phyloP scores from a whole-genome alignment of 2,888 invertebrate genomes.

The Oscheius sp. region DNA sequence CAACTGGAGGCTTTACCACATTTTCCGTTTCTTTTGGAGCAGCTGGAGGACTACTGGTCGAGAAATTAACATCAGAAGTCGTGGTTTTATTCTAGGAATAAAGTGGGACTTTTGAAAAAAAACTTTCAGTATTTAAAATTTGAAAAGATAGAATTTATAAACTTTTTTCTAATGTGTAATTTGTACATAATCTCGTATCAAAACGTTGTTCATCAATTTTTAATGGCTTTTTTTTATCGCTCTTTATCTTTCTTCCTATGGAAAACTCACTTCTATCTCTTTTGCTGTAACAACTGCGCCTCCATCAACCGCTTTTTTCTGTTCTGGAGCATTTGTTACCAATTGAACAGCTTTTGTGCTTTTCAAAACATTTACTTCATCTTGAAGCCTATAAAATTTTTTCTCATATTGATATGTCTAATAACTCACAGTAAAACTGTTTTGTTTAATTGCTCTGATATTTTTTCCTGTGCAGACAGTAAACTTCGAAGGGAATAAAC shows the following conservation, averaged over 20 bases:
- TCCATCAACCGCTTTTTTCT: neutral
- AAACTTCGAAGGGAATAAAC: constrained; percentile 9
- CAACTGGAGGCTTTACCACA: neutral
- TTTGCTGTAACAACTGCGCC: too few species aligned
- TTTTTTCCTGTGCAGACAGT: constrained; percentile 13
- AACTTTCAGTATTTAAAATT: too few species aligned
- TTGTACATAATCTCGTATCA: too few species aligned
- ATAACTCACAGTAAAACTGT: constrained; percentile 9
- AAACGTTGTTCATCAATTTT: too few species aligned
- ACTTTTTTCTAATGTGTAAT: too few species aligned
- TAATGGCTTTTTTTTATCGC: too few species aligned
- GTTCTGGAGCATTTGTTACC: neutral
- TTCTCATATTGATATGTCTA: neutral
- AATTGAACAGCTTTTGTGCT: neutral
- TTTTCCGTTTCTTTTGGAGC: neutral
- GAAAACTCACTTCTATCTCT: too few species aligned
- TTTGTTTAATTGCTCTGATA: constrained; percentile 19
- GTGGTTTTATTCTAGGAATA: too few species aligned
- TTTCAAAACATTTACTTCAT: constrained; percentile 22
- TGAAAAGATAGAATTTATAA: too few species aligned
- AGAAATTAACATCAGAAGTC: too few species aligned
- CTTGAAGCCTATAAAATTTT: constrained; percentile 19
- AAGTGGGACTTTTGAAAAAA: too few species aligned
- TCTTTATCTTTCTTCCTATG: too few species aligned
- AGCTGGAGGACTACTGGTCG: neutral